Conservation (phyloP, 1,140 invertebrate species). For the Zaprionus capensis region DNA sequence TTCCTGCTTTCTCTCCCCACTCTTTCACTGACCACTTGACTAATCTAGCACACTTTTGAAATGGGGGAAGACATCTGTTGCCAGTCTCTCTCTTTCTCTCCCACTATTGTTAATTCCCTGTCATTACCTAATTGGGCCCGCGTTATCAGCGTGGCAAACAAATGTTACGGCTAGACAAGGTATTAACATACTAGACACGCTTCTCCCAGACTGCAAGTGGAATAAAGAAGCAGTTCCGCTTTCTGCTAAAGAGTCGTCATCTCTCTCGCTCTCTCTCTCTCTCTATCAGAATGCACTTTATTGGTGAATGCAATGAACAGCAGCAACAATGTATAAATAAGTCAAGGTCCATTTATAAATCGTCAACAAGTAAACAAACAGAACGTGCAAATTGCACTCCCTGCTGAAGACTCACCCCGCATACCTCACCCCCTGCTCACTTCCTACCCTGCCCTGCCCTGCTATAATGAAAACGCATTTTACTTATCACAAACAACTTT, state of each 20-base stretch:
- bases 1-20: neutral
- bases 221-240: neutral
- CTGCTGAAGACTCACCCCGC: neutral
- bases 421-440: neutral
- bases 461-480: constrained; percentile 11
- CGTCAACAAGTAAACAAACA: constrained; percentile 53
- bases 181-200: constrained; percentile 43
- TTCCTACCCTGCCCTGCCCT: neutral
- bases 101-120: neutral
- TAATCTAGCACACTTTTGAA: neutral
- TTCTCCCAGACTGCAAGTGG: neutral
- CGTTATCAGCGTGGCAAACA: constrained; percentile 50
- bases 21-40: constrained; percentile 1
- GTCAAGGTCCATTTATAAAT: constrained; percentile 56
- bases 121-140: constrained; percentile 59
- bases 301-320: constrained; percentile 9
- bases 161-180: constrained; percentile 30
- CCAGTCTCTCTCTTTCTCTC: neutral
- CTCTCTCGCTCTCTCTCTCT: neutral
- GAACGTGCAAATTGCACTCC: constrained; percentile 21
- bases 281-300: constrained; percentile 8
- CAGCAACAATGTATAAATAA: constrained; percentile 35
- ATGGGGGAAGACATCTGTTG: neutral
- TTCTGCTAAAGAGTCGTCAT: neutral
- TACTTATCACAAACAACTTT: constrained; percentile 26